These are phyloP conservation scores for Cyphomyrmex costatus DNA, from an alignment of 1,140 invertebrate species.

Conservation along the genomic window DNA sequence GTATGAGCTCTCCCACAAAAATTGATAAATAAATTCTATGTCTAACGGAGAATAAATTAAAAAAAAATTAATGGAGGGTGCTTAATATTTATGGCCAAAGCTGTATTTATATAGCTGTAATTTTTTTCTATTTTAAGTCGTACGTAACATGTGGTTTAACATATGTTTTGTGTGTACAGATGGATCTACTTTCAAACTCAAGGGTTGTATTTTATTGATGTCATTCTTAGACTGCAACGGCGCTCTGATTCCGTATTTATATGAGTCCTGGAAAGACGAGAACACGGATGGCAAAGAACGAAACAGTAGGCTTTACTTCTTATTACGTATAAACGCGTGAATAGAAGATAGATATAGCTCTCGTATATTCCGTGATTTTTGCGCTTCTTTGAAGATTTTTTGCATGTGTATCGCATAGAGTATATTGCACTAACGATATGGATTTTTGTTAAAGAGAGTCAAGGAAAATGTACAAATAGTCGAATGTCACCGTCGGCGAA, in stretches of 20 bases:
- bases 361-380: background rate
- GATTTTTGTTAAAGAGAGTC: slow-evolving; percentile 78
- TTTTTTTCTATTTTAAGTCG: background rate
- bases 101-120: no score
- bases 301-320: slow-evolving; percentile 86
- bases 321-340: background rate
- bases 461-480: slow-evolving; percentile 84
- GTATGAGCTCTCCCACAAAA: no score
- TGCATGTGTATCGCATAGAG: background rate
- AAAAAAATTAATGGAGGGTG: no score
- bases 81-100: no score
- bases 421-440: slow-evolving; percentile 41
- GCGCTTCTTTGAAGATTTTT: background rate
- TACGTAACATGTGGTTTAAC: background rate
- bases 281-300: slow-evolving; percentile 89
- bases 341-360: slow-evolving; percentile 7
- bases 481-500: slow-evolving; percentile 92
- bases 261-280: slow-evolving; percentile 95
- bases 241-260: slow-evolving; percentile 93
- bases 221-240: slow-evolving; percentile 98
- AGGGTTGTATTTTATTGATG: slow-evolving; percentile 97
- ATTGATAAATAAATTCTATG: no score
- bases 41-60: no score
- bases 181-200: slow-evolving; percentile 96
- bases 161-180: slow-evolving; percentile 87